phyloP scores from a whole-genome alignment of 2,113 vertebrate genomes.

The Symphodus melops region DNA sequence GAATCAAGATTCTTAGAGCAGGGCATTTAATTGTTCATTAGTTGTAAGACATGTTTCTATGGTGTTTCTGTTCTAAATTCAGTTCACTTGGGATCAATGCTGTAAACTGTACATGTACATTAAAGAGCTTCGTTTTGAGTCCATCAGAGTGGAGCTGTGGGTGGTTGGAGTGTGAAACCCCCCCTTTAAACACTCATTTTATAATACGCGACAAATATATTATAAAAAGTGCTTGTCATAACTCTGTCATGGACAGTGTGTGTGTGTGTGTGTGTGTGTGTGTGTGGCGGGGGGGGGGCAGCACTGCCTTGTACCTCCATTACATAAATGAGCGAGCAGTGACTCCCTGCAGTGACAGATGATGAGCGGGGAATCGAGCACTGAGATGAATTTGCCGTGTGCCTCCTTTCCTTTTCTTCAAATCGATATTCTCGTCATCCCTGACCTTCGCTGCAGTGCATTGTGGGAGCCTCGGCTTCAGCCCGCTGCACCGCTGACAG shows the following conservation, averaged over 20 bases:
- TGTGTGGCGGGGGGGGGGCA: neutral
- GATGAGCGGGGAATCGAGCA: slow-evolving; percentile 21
- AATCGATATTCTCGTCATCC: slow-evolving; percentile 36
- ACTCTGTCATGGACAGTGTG: neutral
- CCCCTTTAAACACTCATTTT: neutral
- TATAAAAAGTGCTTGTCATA: neutral
- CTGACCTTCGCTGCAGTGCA: slow-evolving; percentile 34
- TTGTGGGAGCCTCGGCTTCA: slow-evolving; percentile 11
- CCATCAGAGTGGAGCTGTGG: neutral
- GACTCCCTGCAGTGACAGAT: slow-evolving; percentile 31
- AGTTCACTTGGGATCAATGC: neutral
- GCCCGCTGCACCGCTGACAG: slow-evolving; percentile 30
- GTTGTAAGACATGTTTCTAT: neutral
- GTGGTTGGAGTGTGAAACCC: neutral
- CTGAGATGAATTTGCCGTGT: neutral
- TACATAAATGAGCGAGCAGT: slow-evolving; percentile 33
- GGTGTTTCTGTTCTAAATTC: neutral
- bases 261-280: too few species aligned
- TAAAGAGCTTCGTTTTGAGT: neutral
- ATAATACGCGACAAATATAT: neutral
- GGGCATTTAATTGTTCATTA: too few species aligned
- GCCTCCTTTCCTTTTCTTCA: neutral
- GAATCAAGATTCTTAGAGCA: too few species aligned
- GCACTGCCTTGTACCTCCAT: neutral
- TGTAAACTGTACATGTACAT: neutral